A percentile compares a stretch with the other conserved stretches of the same genome.
phyloP scores from a whole-genome alignment of 2,113 vertebrate species.

The human region DNA sequence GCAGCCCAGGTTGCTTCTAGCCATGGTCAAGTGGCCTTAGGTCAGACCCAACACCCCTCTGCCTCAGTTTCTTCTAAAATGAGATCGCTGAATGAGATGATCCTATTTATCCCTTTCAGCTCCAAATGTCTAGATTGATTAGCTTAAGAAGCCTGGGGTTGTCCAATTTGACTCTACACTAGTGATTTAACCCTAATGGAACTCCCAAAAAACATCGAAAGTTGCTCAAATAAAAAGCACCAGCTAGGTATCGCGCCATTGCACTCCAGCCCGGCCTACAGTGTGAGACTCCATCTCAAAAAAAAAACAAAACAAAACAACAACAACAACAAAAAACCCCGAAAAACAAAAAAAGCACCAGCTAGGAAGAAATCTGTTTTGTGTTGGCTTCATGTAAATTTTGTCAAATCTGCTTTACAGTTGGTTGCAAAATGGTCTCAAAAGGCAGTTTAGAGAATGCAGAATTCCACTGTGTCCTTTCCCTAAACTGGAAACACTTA shows the following conservation, averaged over 20 bases:
- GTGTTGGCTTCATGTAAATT: background rate
- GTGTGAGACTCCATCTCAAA: no score
- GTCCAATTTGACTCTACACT: background rate
- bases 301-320: no score
- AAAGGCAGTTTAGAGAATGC: background rate
- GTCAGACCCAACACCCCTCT: background rate
- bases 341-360: background rate
- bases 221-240: conserved; percentile 10
- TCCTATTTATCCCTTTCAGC: background rate
- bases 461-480: background rate
- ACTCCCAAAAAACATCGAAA: background rate
- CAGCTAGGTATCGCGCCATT: background rate
- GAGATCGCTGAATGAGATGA: background rate
- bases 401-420: conserved; percentile 24
- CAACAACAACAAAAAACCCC: no score
- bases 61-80: conserved; percentile 39
- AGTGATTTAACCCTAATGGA: background rate
- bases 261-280: no score
- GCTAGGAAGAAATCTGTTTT: background rate
- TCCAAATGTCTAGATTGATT: background rate
- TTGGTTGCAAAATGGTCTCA: background rate
- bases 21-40: background rate
- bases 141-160: background rate
- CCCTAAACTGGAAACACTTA: background rate
- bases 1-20: background rate